Base-by-base conservation (phyloP, 2,888 invertebrate genomes). In the Troilus luridus region DNA sequence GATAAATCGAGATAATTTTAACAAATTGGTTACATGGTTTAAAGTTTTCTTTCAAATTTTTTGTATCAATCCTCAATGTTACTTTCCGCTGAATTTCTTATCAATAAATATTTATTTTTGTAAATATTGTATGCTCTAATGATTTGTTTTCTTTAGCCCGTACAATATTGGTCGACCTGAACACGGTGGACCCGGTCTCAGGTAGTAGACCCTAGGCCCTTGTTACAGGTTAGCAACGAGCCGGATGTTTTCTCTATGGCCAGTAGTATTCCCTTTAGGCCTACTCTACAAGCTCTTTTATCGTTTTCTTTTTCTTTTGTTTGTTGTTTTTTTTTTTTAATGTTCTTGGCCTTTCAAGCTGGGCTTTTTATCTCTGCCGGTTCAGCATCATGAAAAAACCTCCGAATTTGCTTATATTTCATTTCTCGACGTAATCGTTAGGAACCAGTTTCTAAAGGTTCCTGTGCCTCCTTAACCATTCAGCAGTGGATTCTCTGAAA, bases 301-400 rank as follows among this genome's bases (percentile, higher is more conserved):
- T 56, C n/a, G 21, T 21, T 85, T 54, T 56, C 56, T 56, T 85
- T 85, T 56, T 85, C 1, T 21, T 85, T n/a, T 54, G 54, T 56
- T 85, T 85, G 19, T 56, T 85, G 9, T 21, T 85, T 67, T 6
- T n/a, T n/a, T 59, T 77, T 77, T 41, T 41, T 77, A 77, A 41
- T 77, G 72, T 41, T 85, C 85, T 85, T 85, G 14, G 85, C 85
- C 56, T 85, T 85, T 85, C 56, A 85, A 85, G 85, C 56, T 56
- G 56, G 56, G 56, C 56, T 85, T 85, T 85, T 85, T 85, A 85
- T 85, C 85, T 85, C n/a, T 19, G 85, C 56, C 85, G 85, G 56
- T 85, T 56, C 85, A 58, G 85, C 54, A 19, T 77, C 27, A 77
- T 21, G 17, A 77, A 41, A 77, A 77, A 77, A 77, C 3, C 41